A percentile compares a stretch with the other conserved stretches of the same genome.
Conservation (phyloP, 1,140 invertebrate species). For the Gonatopus flavifemur region DNA sequence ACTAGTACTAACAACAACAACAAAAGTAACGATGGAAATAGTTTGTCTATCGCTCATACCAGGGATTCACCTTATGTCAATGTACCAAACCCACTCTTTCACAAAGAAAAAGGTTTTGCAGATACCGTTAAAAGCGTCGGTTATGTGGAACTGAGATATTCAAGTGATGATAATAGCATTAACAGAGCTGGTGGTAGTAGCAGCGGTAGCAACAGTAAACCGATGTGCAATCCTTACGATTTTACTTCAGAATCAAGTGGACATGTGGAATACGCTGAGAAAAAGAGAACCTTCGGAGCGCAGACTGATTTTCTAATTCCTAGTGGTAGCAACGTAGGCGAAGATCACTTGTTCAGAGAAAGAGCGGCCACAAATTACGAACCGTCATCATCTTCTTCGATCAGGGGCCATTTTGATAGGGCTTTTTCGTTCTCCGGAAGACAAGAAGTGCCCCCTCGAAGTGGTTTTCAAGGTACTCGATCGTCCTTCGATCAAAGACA, state of each 20-base stretch:
- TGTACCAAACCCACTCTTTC: slow-evolving; percentile 53
- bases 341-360: too few species aligned
- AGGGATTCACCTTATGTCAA: slow-evolving; percentile 55
- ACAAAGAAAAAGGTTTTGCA: slow-evolving; percentile 46
- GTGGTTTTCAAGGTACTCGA: slow-evolving; percentile 24
- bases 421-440: slow-evolving; percentile 36
- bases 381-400: slow-evolving; percentile 20
- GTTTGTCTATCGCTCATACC: slow-evolving; percentile 19
- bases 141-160: slow-evolving; percentile 48
- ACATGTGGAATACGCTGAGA: slow-evolving; percentile 51
- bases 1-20: slow-evolving; percentile 43
- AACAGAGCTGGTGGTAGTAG: not conserved
- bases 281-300: slow-evolving; percentile 28
- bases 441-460: slow-evolving; percentile 17
- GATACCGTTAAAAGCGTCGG: slow-evolving; percentile 44
- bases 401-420: slow-evolving; percentile 34
- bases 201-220: slow-evolving; percentile 11
- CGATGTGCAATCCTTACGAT: slow-evolving; percentile 45
- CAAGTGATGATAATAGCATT: slow-evolving; percentile 25
- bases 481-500: slow-evolving; percentile 45
- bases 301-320: slow-evolving; percentile 28
- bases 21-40: slow-evolving; percentile 20
- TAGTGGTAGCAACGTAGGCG: too few species aligned
- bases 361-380: slow-evolving; percentile 27
- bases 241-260: slow-evolving; percentile 53